Evolutionary conservation across 2,797 vertebrate species (phyloP).

Genomic region (Coregonus sp.): DNA sequence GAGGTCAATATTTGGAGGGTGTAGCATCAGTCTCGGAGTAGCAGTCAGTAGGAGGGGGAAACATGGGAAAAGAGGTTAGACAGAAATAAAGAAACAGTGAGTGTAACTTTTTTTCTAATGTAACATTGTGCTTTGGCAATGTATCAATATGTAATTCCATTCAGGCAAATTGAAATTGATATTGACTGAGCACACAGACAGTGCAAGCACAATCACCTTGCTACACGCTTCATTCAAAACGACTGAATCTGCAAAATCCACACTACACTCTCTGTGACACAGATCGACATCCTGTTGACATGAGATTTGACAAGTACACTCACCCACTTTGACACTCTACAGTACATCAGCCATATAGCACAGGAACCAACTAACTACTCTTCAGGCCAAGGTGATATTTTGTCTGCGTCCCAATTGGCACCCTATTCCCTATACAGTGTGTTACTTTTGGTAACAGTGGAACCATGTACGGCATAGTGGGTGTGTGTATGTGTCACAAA

Average conservation of each 20-base stretch:
- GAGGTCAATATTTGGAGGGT: too few relatives aligned
- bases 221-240: neutral
- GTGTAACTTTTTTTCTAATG: too few relatives aligned
- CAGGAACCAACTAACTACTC: too few relatives aligned
- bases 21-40: too few relatives aligned
- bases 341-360: neutral
- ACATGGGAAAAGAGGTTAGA: neutral
- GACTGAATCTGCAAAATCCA: neutral
- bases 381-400: neutral
- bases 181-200: neutral
- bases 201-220: neutral
- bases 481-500: neutral
- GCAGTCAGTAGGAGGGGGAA: too few relatives aligned
- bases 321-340: neutral
- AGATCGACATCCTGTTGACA: neutral
- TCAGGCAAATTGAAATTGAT: too few relatives aligned
- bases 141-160: too few relatives aligned
- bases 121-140: too few relatives aligned
- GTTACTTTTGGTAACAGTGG: too few relatives aligned
- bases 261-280: neutral
- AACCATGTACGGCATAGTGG: too few relatives aligned
- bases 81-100: neutral
- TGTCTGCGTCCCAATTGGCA: too few relatives aligned
- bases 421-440: too few relatives aligned
- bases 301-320: neutral